Percentiles rank a stretch among this genome's conserved stretches.
Evolutionary conservation across 2,113 vertebrate genomes (phyloP).

Genomic region (Corythornis vintsioides): DNA sequence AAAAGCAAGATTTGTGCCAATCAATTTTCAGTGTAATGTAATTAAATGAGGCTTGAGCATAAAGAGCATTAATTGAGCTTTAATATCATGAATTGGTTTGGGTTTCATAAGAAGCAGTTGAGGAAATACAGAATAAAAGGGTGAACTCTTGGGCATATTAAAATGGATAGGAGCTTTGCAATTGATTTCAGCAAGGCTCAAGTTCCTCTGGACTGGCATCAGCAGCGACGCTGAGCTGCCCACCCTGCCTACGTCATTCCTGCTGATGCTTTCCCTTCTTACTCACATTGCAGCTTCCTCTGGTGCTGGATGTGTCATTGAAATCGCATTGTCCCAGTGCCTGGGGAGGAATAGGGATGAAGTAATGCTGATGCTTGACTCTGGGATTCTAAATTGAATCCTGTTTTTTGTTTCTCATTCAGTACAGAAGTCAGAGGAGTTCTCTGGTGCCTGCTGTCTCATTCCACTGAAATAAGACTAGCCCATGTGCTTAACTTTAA

Average conservation of each 20-base stretch:
- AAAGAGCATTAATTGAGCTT: neutral
- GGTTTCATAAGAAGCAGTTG: neutral
- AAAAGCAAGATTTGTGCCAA: neutral
- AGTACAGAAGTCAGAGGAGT: neutral
- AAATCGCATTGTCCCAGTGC: neutral
- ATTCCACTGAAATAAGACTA: neutral
- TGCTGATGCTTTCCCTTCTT: neutral
- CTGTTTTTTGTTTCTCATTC: neutral
- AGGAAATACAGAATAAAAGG: neutral
- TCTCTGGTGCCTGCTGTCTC: neutral
- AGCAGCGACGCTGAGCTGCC: neutral
- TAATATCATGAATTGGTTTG: neutral
- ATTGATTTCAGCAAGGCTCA: neutral
- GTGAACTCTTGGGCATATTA: neutral
- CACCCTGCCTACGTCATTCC: neutral
- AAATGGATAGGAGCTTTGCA: neutral
- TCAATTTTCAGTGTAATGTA: neutral
- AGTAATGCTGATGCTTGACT: neutral
- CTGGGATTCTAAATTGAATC: neutral
- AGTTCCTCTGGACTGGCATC: neutral
- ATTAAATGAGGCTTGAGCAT: constrained; percentile 1
- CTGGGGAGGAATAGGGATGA: neutral
- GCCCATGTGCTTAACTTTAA: neutral
- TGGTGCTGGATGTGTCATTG: neutral
- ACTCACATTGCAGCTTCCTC: neutral